phyloP scores from a whole-genome alignment of 2,113 vertebrate species.

The Pipra filicauda region DNA sequence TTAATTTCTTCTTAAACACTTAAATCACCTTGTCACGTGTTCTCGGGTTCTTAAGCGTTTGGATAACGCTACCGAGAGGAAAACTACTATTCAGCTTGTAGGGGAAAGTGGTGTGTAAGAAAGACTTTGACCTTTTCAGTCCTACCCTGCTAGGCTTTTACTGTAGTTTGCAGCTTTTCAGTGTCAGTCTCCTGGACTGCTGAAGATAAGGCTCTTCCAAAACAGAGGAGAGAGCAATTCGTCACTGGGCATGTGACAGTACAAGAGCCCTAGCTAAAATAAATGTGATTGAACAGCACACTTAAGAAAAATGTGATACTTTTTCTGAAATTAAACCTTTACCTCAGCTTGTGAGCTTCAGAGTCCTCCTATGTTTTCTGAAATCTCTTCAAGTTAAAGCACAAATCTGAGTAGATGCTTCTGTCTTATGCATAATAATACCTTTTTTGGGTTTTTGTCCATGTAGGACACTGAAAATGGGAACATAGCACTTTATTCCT shows the following conservation, averaged over 20 bases:
- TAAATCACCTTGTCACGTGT: fast-evolving
- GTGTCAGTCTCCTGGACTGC: not conserved
- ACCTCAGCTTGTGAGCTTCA: not conserved
- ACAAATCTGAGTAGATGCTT: not conserved
- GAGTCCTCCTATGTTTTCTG: not conserved
- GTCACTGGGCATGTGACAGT: not conserved
- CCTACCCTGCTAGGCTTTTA: not conserved
- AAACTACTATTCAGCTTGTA: fast-evolving
- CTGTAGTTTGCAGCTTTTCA: not conserved
- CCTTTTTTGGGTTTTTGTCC: not conserved
- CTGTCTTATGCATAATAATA: not conserved
- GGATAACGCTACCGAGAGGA: not conserved
- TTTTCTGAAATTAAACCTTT: not conserved
- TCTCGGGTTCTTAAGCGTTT: not conserved
- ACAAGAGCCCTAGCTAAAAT: not conserved
- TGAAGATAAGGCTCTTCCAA: not conserved
- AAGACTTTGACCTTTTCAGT: not conserved
- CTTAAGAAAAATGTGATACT: not conserved
- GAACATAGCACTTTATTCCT: not conserved
- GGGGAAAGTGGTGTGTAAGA: not conserved
- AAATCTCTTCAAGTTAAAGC: not conserved
- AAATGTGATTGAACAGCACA: not conserved
- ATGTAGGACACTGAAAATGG: not conserved
- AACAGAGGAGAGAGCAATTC: not conserved
- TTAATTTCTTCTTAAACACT: not conserved